Conservation (phyloP, 2,797 vertebrate species). For the Sylvilagus floridanus region DNA sequence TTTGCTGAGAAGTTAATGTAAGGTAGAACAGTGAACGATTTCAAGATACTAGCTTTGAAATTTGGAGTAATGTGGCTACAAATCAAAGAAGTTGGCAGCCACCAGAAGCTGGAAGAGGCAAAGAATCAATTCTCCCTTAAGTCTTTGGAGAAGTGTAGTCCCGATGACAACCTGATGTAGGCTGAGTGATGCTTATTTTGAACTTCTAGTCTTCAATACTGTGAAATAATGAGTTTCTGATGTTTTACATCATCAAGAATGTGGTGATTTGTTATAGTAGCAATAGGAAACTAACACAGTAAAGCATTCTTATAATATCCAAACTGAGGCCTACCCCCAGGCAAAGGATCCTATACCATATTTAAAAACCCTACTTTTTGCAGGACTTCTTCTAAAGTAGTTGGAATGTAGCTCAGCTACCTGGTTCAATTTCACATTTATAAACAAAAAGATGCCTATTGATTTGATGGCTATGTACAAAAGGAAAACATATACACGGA, state of each 20-base stretch:
- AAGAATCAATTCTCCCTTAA: not conserved
- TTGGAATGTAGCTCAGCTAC: not conserved
- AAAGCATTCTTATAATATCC: not conserved
- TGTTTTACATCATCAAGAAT: not conserved
- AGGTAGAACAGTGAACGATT: not conserved
- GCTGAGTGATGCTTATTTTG: slow-evolving; percentile 1
- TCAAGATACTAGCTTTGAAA: slow-evolving; percentile 23
- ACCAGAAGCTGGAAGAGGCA: not conserved
- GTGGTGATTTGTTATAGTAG: not conserved
- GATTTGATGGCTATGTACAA: not conserved
- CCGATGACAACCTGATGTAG: not conserved
- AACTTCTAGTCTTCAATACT: not conserved
- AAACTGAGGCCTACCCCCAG: not conserved
- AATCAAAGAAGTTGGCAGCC: not conserved
- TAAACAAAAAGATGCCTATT: not conserved
- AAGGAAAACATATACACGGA: not conserved
- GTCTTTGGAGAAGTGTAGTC: not conserved
- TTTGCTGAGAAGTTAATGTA: not conserved
- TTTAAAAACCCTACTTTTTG: not conserved
- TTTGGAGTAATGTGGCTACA: not conserved
- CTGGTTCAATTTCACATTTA: slow-evolving; percentile 9
- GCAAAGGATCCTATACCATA: not conserved
- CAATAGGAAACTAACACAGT: not conserved
- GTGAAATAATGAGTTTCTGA: not conserved
- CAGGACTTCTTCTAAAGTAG: not conserved